Evolutionary conservation across 1,140 invertebrate species (phyloP).

Genomic region (Aphaenogaster rudis): DNA sequence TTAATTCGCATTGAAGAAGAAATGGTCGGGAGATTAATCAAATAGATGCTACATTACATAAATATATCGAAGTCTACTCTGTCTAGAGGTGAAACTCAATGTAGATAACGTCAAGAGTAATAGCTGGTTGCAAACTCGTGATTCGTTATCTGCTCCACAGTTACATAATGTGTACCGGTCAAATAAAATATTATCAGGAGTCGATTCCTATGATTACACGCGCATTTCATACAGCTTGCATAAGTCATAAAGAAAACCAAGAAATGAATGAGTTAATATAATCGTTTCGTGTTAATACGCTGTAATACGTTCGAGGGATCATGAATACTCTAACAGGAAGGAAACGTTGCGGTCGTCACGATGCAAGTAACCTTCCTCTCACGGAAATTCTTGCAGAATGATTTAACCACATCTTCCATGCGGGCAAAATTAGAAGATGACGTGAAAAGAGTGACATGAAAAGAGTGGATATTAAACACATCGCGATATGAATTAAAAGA

Average conservation of each 20-base stretch:
- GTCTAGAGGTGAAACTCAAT: conserved; percentile 3
- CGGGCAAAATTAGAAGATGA: conserved; percentile 45
- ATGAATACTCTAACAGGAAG: conserved; percentile 35
- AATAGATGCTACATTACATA: conserved; percentile 20
- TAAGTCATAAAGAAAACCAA: conserved; percentile 4
- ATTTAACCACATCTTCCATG: conserved; percentile 39
- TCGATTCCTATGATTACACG: conserved; percentile 20
- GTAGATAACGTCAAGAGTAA: conserved; percentile 41
- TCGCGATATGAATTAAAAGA: neutral
- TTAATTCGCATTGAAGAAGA: conserved; percentile 28
- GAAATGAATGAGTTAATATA: conserved; percentile 27
- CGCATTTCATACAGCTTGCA: neutral
- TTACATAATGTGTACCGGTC: conserved; percentile 18
- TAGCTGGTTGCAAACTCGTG: conserved; percentile 28
- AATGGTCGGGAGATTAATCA: conserved; percentile 26
- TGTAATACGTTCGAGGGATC: conserved; percentile 11
- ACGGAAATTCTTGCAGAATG: conserved; percentile 51
- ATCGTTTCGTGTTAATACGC: conserved; percentile 40
- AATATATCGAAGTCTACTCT: conserved; percentile 25
- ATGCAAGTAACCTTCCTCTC: conserved; percentile 50
- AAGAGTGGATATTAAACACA: neutral
- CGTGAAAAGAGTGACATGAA: neutral
- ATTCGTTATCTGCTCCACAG: conserved; percentile 12
- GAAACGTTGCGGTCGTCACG: conserved; percentile 47
- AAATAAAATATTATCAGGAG: conserved; percentile 36